These are phyloP conservation scores for Genyomyrus donnyi DNA, from an alignment of 2,113 vertebrate species.

Conservation along the genomic window DNA sequence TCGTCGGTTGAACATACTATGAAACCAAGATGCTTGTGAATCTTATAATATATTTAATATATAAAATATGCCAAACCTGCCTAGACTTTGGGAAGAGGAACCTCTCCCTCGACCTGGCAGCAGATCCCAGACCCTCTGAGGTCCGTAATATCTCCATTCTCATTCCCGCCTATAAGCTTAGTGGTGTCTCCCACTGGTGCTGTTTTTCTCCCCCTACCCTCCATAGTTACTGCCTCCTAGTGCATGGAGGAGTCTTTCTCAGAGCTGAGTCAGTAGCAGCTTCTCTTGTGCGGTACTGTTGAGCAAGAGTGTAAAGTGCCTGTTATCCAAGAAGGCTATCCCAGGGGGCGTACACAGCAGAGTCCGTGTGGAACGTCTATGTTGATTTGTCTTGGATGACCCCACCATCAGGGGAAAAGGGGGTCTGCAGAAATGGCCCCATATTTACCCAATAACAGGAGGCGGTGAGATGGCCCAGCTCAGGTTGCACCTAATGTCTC, in stretches of 20 bases:
- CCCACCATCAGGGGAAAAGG: constrained; percentile 45
- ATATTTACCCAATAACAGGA: constrained; percentile 66
- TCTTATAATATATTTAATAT: background rate
- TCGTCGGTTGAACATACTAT: background rate
- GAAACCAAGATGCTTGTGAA: background rate
- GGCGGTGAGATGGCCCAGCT: constrained; percentile 59
- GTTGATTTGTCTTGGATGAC: constrained; percentile 10
- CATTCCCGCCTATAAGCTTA: background rate
- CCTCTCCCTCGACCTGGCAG: background rate
- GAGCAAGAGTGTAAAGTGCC: background rate
- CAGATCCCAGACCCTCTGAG: background rate
- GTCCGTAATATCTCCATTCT: background rate
- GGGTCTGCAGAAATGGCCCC: constrained; percentile 58
- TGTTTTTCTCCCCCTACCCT: background rate
- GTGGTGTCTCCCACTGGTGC: background rate
- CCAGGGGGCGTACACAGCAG: background rate
- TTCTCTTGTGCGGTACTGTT: background rate
- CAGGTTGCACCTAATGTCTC: constrained; percentile 62
- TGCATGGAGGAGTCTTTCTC: background rate
- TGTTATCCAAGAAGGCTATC: background rate
- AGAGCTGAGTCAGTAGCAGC: background rate
- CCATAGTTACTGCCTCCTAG: background rate
- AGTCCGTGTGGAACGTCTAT: background rate
- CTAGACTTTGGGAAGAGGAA: background rate
- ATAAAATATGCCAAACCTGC: background rate